Evolutionary conservation across 2,888 invertebrate species (phyloP).

Genomic region (Eupelmus urozonus): DNA sequence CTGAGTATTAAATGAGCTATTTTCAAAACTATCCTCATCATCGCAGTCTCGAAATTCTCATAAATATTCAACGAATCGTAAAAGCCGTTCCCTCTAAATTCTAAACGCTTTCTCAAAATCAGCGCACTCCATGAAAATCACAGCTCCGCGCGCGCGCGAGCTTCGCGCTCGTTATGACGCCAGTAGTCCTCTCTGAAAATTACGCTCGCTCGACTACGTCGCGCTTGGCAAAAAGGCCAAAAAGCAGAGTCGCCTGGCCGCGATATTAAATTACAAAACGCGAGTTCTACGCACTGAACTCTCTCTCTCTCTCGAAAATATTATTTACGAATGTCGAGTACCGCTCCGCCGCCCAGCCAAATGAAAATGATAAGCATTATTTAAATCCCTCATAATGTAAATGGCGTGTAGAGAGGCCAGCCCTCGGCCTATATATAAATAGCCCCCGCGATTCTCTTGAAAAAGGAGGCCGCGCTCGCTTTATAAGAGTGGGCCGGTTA

Average conservation of each 20-base stretch:
- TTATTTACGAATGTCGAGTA: conserved; percentile 46
- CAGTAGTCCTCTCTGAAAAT: background rate
- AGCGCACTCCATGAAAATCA: background rate
- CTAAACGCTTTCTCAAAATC: background rate
- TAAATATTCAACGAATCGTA: background rate
- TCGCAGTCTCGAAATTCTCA: background rate
- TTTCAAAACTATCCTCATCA: too few species aligned
- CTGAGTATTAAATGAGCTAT: too few species aligned
- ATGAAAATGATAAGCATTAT: conserved; percentile 67
- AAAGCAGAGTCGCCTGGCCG: background rate
- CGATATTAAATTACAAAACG: conserved; percentile 10
- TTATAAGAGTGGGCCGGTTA: background rate
- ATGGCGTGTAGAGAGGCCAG: conserved; percentile 16
- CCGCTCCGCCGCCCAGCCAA: conserved; percentile 46
- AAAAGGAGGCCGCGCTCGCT: background rate
- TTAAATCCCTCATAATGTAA: conserved; percentile 62
- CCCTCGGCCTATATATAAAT: conserved; percentile 4
- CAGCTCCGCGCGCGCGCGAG: background rate
- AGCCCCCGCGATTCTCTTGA: background rate
- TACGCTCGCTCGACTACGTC: background rate
- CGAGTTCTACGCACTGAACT: too few species aligned
- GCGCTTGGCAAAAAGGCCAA: background rate
- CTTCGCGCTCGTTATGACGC: too few species aligned
- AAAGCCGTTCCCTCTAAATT: background rate
- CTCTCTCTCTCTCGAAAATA: conserved; percentile 26